Evolutionary conservation across 2,797 vertebrate genomes (phyloP).

Genomic region (Tympanoctomys barrerae): DNA sequence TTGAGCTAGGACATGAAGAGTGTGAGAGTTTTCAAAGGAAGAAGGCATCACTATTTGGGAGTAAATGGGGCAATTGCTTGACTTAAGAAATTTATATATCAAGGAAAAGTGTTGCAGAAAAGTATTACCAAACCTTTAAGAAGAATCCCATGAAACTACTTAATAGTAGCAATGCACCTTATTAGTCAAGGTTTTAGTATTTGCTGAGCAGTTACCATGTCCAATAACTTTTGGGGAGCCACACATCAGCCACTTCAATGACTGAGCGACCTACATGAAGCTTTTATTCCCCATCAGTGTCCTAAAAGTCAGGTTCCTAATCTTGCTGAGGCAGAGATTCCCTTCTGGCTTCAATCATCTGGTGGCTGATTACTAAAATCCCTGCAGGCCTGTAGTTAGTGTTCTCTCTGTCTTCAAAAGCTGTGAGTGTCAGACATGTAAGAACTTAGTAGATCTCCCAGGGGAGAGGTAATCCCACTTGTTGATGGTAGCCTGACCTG

Average conservation of each 20-base stretch:
- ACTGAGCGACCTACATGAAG: not conserved
- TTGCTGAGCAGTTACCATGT: not conserved
- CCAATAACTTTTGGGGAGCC: not conserved
- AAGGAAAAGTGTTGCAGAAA: not conserved
- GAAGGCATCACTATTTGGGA: not conserved
- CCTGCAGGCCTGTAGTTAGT: not conserved
- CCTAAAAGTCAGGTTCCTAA: not conserved
- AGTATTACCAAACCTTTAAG: not conserved
- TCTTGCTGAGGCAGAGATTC: not conserved
- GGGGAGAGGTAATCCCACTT: constrained; percentile 38
- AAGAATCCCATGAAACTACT: not conserved
- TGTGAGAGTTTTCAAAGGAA: not conserved
- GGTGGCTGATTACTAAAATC: not conserved
- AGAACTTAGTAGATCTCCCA: not conserved
- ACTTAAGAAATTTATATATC: not conserved
- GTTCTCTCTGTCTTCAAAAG: not conserved
- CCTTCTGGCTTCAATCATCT: not conserved
- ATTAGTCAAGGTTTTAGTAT: constrained; percentile 16
- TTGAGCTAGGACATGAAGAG: not conserved
- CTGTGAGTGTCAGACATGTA: not conserved
- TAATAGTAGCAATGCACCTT: not conserved
- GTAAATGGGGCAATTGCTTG: constrained; percentile 31
- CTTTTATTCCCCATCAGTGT: not conserved
- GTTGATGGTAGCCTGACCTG: not conserved
- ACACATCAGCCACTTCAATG: not conserved